Percentiles rank a stretch among this genome's conserved stretches.
Conservation (phyloP, 2,888 invertebrate genomes). For the Andrena praecox region DNA sequence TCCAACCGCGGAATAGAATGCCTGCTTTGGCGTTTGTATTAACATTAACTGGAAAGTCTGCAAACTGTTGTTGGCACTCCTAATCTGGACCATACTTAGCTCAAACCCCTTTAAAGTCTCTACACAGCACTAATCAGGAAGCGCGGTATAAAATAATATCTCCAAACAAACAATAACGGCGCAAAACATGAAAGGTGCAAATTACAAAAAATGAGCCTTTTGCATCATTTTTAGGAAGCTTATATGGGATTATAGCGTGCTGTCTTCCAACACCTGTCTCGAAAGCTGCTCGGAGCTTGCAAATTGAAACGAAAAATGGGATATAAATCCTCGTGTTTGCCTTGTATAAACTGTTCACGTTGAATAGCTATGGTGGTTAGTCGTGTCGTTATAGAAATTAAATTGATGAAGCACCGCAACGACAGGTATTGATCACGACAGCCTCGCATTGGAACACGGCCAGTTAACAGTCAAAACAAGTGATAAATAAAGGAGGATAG, state of each 20-base stretch:
- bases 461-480: constrained; percentile 38
- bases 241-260: no score
- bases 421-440: constrained; percentile 50
- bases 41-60: not conserved
- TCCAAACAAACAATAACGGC: no score
- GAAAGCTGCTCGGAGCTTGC: not conserved
- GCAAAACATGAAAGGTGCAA: no score
- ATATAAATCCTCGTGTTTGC: not conserved
- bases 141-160: no score
- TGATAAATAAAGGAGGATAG: constrained; percentile 27
- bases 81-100: not conserved
- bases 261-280: not conserved
- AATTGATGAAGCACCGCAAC: constrained; percentile 27
- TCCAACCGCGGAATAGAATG: not conserved
- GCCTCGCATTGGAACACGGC: constrained; percentile 36
- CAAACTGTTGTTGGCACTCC: not conserved
- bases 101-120: not conserved
- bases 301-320: not conserved
- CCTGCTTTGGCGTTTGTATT: not conserved
- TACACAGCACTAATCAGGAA: no score
- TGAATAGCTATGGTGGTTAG: not conserved
- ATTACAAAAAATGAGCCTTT: no score
- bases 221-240: no score
- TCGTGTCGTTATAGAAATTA: constrained; percentile 22
- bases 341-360: not conserved